Evolutionary conservation across 2,888 invertebrate species (phyloP), one percentile per base, ranked within the genome.

Genomic region (Mesorhabditis spiculigera): DNA sequence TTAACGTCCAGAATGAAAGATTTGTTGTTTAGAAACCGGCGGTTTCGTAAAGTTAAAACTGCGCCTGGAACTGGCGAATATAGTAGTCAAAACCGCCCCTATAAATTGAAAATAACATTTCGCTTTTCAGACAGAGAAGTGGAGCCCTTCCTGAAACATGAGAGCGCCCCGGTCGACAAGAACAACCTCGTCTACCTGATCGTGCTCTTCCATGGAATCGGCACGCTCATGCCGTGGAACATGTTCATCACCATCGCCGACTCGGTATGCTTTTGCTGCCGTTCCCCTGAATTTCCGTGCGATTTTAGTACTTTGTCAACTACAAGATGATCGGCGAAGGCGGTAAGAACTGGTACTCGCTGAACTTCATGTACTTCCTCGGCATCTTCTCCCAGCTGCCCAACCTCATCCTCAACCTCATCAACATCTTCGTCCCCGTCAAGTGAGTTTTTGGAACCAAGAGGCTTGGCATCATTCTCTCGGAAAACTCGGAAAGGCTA

Each of bases 201-300:
- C 72, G 90, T 97, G 86, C 80, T 96, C 78, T 89, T 96, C 67
- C 95, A 97, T 88, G 98, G 97, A 6, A 90, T 98, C 77, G 97
- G 96, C 63, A 92, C 93, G 0, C 90, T 93, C 73, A 94, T 94
- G 89, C 94, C 97, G 13, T 98, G 97, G 97, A 98, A 98, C 88
- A 96, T 96, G 95, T 96, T 98, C 87, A 95, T 98, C 86, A 98
- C 93, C 74, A 84, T 85, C 63, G 82, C 82, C 1, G 70, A 72
- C 61, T 71, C 75, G 70, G 84, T 84, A 44, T 68, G 73, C 58
- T 50, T 2, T 50, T 50, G 58, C 58, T 13, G 58, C 58, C n/a
- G 8, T 50, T 13, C n/a, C 58, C 58, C 3, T 65, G 65, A 6
- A 13, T 45, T 72, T 62, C 28, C 67, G 5, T 41, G 6, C n/a